Conservation (phyloP, 2,797 vertebrate species). For the Rhinichthys osculus region DNA sequence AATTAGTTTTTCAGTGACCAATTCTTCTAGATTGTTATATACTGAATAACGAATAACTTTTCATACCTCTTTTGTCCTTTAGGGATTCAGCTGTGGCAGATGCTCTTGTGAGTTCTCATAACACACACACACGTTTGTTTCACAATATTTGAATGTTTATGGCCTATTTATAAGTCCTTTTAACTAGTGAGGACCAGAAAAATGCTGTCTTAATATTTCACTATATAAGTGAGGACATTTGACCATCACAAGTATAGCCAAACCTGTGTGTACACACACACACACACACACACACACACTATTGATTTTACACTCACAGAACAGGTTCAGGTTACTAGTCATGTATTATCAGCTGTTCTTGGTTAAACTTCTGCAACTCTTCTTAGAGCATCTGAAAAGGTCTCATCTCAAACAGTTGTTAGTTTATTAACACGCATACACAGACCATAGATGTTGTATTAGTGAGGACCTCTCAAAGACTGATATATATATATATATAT, state of each 20-base stretch:
- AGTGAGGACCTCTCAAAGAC: background rate
- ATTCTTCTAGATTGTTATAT: background rate
- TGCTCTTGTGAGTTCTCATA: slow-evolving; percentile 72
- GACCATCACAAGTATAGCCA: background rate
- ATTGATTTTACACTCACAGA: slow-evolving; percentile 4
- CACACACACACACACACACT: slow-evolving; percentile 20
- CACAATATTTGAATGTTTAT: background rate
- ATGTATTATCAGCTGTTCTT: slow-evolving; percentile 12
- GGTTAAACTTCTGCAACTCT: background rate
- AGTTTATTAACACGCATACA: background rate
- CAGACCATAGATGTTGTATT: background rate
- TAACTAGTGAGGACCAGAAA: background rate
- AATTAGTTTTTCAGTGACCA: background rate
- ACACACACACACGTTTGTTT: background rate
- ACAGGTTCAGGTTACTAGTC: slow-evolving; percentile 10
- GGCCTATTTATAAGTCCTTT: background rate
- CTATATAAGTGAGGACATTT: background rate
- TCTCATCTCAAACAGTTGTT: slow-evolving; percentile 8
- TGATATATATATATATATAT: background rate
- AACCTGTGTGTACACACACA: slow-evolving; percentile 9
- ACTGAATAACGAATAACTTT: background rate
- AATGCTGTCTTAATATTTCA: background rate
- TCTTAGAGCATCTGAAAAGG: background rate
- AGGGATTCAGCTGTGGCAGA: slow-evolving; percentile 78
- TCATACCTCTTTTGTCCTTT: slow-evolving; percentile 47